Base-by-base conservation (phyloP, 2,797 vertebrate genomes). In the Malacoraja senta region DNA sequence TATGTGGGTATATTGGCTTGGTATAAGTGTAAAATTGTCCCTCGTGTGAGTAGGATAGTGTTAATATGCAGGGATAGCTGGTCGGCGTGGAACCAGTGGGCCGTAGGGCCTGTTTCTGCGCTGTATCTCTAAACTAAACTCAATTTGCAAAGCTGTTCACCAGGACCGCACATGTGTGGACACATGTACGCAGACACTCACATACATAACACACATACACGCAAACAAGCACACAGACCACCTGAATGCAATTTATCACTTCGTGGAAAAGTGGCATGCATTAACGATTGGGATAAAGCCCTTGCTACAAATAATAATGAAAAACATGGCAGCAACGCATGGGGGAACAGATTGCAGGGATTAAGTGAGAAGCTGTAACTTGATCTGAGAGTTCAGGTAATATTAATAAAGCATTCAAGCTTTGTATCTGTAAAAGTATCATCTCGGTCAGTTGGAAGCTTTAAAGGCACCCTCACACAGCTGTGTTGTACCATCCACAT, bases 361-460 rank as follows among this genome's bases (percentile, higher is more conserved):
- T 68, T 68, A 88, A 68, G 63, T 65, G 29, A 53, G 65, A 88
- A 68, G 17, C 84, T 88, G 84, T 88, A 68, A 88, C n/a, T 32
- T 88, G n/a, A 88, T 32, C 81, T 88, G 61, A 68, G 63, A 32
- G 17, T 88, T 88, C n/a, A 88, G 84, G n/a, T 88, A 19, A 88
- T 32, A 68, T 68, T 88, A 32, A 68, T 65, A 88, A 88, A 88
- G 12, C 63, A 88, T n/a, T 24, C n/a, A 24, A 35, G 84, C n/a
- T 65, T 65, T 88, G 63, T 35, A 35, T 88, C n/a, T 88, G 71
- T 68, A 32, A 32, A 19, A 17, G n/a, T 35, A 65, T 68, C 84
- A 38, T 88, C 63, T 88, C 61, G 63, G 32, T 88, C 63, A 88
- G 15, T 88, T 35, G 0, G 84, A 21, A 19, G 84, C 84, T 68